A percentile compares a stretch with the other conserved stretches of the same genome.
Evolutionary conservation across 2,888 invertebrate species (phyloP).

Genomic region (Criorhina ranunculi): DNA sequence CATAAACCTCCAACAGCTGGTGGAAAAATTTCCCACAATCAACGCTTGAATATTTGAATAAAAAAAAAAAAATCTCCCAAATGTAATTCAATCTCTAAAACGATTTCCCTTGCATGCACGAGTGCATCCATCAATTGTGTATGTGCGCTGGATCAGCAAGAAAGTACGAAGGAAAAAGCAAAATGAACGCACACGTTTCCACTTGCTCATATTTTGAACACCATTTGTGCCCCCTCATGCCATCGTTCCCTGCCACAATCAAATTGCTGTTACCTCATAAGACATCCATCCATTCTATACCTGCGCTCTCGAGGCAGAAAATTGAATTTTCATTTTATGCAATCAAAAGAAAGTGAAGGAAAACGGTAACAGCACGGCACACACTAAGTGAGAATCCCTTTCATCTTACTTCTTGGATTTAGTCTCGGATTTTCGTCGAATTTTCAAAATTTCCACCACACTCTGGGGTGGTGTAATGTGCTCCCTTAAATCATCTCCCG

Average conservation of each 20-base stretch:
- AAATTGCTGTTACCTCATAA: slow-evolving; percentile 71
- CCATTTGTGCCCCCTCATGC: background rate
- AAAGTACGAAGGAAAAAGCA: slow-evolving; percentile 20
- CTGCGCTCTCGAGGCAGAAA: slow-evolving; percentile 68
- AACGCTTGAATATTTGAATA: slow-evolving; percentile 35
- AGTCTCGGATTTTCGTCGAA: slow-evolving; percentile 30
- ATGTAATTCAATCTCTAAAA: slow-evolving; percentile 72
- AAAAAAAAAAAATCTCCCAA: slow-evolving; percentile 62
- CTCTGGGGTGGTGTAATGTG: slow-evolving; percentile 1
- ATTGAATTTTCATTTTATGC: slow-evolving; percentile 76
- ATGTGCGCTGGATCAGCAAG: slow-evolving; percentile 58
- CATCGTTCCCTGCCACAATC: slow-evolving; percentile 42
- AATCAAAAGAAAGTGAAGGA: slow-evolving; percentile 68
- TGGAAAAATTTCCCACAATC: slow-evolving; percentile 46
- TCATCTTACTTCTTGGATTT: slow-evolving; percentile 23
- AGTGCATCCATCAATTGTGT: slow-evolving; percentile 73
- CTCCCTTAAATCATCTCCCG: slow-evolving; percentile 42
- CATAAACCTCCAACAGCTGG: slow-evolving; percentile 18
- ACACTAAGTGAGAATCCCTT: slow-evolving; percentile 53
- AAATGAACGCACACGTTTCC: slow-evolving; percentile 39
- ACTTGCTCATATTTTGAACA: slow-evolving; percentile 27
- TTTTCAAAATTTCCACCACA: slow-evolving; percentile 28
- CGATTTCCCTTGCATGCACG: slow-evolving; percentile 71
- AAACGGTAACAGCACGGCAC: slow-evolving; percentile 24
- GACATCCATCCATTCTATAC: slow-evolving; percentile 50